A percentile compares a stretch with the other conserved stretches of the same genome.
phyloP scores from a whole-genome alignment of 2,888 invertebrate species.

The Melieria picta region DNA sequence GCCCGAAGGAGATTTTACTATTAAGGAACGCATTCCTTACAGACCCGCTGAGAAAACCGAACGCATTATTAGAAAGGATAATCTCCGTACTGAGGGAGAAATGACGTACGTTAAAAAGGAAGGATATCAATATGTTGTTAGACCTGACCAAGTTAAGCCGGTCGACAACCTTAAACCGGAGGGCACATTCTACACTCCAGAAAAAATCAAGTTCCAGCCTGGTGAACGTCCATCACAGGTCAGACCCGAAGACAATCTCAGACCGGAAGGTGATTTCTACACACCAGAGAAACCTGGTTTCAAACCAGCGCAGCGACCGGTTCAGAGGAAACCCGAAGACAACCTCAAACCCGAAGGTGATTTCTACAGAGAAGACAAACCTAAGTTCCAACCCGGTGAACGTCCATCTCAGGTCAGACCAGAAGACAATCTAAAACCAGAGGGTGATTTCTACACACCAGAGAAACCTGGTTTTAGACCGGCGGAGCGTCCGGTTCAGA shows the following conservation, averaged over 20 bases:
- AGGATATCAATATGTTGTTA: constrained; percentile 67
- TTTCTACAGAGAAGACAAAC: constrained; percentile 62
- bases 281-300: constrained; percentile 66
- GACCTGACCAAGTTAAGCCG: constrained; percentile 64
- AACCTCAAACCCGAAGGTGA: constrained; percentile 69
- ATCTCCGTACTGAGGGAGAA: constrained; percentile 70
- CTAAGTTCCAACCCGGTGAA: constrained; percentile 60
- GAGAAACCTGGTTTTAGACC: constrained; percentile 55
- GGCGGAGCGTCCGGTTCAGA: constrained; percentile 63
- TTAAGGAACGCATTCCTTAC: constrained; percentile 65
- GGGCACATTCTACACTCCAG: constrained; percentile 65
- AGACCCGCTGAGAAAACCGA: constrained; percentile 66
- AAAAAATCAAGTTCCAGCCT: constrained; percentile 59
- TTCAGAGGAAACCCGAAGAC: constrained; percentile 66
- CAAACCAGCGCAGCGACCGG: constrained; percentile 64
- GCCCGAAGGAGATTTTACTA: constrained; percentile 69
- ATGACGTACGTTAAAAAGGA: constrained; percentile 66
- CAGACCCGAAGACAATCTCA: constrained; percentile 67
- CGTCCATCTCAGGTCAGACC: constrained; percentile 62
- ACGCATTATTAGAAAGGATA: constrained; percentile 71
- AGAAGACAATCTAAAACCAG: constrained; percentile 67
- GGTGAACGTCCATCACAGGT: constrained; percentile 58
- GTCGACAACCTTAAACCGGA: constrained; percentile 67
- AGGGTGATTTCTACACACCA: constrained; percentile 61
- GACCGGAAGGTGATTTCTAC: constrained; percentile 69